Percentiles rank a stretch among this genome's conserved stretches.
These are phyloP conservation scores for Aplidium turbinatum DNA, from an alignment of 23 tunicate genomes.

Conservation along the genomic window DNA sequence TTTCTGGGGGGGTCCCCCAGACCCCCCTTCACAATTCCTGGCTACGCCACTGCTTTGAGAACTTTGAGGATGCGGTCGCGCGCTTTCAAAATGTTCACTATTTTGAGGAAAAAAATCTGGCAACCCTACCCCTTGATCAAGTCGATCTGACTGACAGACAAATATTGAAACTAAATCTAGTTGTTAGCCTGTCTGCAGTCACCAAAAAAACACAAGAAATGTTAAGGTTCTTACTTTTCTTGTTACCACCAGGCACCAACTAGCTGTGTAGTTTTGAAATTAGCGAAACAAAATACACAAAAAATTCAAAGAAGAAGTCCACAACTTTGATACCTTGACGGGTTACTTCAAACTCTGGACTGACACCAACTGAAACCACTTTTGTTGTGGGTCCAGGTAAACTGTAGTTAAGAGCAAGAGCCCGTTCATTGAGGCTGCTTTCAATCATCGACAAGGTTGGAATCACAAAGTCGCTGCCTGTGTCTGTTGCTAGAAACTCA, in stretches of 20 bases:
- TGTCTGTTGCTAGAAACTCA: constrained; percentile 4
- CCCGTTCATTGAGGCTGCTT: constrained; percentile 2
- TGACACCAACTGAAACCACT: neutral
- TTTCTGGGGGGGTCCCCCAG: too few species aligned
- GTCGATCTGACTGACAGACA: too few species aligned
- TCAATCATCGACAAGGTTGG: constrained; percentile 9
- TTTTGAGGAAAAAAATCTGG: too few species aligned
- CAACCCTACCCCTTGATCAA: too few species aligned
- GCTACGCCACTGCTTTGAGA: too few species aligned
- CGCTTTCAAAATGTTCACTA: too few species aligned
- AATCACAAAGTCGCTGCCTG: neutral
- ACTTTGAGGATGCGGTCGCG: too few species aligned
- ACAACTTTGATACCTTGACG: constrained; percentile 21
- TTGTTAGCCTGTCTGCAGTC: too few species aligned
- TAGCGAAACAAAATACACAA: neutral
- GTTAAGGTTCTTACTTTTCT: too few species aligned
- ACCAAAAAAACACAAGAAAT: too few species aligned
- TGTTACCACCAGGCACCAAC: neutral
- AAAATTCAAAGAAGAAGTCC: neutral
- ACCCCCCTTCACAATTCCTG: too few species aligned
- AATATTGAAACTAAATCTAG: too few species aligned
- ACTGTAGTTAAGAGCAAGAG: neutral
- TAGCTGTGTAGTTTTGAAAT: neutral
- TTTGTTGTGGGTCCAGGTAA: neutral
- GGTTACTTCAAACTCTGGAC: neutral